Base-by-base conservation (phyloP, 2,113 vertebrate genomes). In the Ophthalmolycus amberensis region DNA sequence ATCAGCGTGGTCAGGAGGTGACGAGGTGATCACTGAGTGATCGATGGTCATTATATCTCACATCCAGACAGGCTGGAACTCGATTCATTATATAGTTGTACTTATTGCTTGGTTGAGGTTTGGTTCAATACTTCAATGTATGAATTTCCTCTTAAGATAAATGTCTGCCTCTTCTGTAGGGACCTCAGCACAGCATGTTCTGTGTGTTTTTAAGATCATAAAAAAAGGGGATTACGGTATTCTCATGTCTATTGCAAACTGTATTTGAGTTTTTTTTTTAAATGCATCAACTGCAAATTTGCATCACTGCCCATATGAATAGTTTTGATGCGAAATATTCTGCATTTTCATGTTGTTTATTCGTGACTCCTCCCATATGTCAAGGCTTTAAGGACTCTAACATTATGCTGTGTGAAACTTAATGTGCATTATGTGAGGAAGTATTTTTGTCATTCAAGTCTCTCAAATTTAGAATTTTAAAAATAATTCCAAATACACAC, bases 1-100 rank as follows among this genome's bases (percentile, higher is more conserved):
- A 56, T 46, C 40, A 59, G 20, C 34, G 62, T 22, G 75, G 69
- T 82, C 38, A 42, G 32, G 46, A 38, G 71, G 20, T 6, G 34
- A 42, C 11, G 5, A 37, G 68, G 44, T 2, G 38, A 81, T 71
- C 56, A 32, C 20, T 4, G 34, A 68, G 59, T 25, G 52, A 27
- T 69, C 6, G 8, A 50, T 38, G 9, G 56, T 34, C 69, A 6
- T 64, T 54, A 52, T n/a, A 62, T n/a, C 16, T 42, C 25, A 40
- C 25, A 59, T 42, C 46, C 48, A 75, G 29, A 78, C 32, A 37
- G 40, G 44, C 16, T 44, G 25, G 40, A 50, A 60, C 37, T 66
- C 4, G 6, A 12, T 37, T 54, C 67, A 9, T 32, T 60, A 6
- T 59, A 2, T 29, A 10, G 7, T 9, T n/a, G 3, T n/a, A n/a